Base-by-base conservation (phyloP, 2,113 vertebrate genomes). In the Zosterops hypoxanthus region DNA sequence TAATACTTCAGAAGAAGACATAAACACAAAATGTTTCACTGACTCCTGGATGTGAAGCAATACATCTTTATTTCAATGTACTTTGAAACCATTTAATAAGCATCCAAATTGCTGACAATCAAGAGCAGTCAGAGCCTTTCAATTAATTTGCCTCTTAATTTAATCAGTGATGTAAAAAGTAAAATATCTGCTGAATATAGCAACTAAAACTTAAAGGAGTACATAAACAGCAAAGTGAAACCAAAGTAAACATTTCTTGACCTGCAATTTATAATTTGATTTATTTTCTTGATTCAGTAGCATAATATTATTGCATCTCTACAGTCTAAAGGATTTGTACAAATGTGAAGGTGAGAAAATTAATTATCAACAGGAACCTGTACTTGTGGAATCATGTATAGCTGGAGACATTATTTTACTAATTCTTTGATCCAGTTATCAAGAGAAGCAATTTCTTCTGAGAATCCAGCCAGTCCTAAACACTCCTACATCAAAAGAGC, bases 101-200 rank as follows among this genome's bases (percentile, higher is more conserved):
- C 49, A 47, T 72, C 66, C 8, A 69, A 88, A 90, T 73, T 90
- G 55, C 63, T 83, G 94, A 70, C 63, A 82, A 46, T 92, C 63
- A 88, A 90, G 75, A 82, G n/a, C 29, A 73, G 25, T 64, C 31
- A 92, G 70, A 87, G 71, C 21, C 6, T 61, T 92, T 81, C 44
- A 90, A 79, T 85, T 79, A 94, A 85, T 92, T 86, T 86, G 15
- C 55, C 63, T 93, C 55, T 93, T 93, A 91, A 93, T 93, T 68
- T 87, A 80, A 65, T 94, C 25, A 76, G 56, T 93, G 61, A 69
- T 75, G 24, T 87, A 68, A 91, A 94, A 71, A 52, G 52, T 82
- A 50, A 89, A 87, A 47, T 90, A 91, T 47, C 65, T 95, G 84
- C 77, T 96, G 87, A 78, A 44, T 66, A 66, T 0, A 3, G 39